Evolutionary conservation across 2,113 vertebrate genomes (phyloP), one percentile per base, ranked within the genome.

Genomic region (Misgurnus anguillicaudatus): DNA sequence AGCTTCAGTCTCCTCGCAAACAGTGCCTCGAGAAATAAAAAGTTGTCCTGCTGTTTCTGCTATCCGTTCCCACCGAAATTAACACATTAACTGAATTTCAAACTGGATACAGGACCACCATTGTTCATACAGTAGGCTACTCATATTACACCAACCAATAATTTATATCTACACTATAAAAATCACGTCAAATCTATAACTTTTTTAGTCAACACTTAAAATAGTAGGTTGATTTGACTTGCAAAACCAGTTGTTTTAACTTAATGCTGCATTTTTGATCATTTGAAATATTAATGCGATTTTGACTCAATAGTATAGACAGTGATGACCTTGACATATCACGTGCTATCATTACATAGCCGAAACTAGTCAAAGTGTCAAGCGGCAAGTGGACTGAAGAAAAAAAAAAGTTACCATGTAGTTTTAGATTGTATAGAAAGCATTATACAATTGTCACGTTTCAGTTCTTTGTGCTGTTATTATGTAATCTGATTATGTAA

Each of bases 1-100:
- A 73, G 60, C 53, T 41, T 36, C 55, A 68, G 42, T 60, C 67
- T 82, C 39, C 51, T 66, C 36, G 51, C 61, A 82, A 82, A 78
- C 41, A 60, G 38, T 13, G 48, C 68, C 68, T 72, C 19, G 51
- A 67, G 51, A 60, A 73, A 67, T 31, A 61, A 48, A 70, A 76
- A 39, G n/a, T 9, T 42, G 51, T 36, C 47, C 24, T 42, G 48
- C 64, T 21, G 16, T 68, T 19, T 76, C 41, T 11, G 55, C 8
- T 70, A 69, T 53, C 62, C 4, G 19, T 65, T 67, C 39, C 31
- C 68, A 60, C n/a, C 13, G 39, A 65, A 6, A 61, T 62, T 21
- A 36, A 36, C 67, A 10, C 24, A 31, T 31, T 2, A 42, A 17
- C 13, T 47, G 6, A 60, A 61, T 38, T 47, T 62, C 1, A 24